These are phyloP conservation scores for Calephelis nemesis DNA, from an alignment of 1,140 invertebrate species.

Conservation along the genomic window DNA sequence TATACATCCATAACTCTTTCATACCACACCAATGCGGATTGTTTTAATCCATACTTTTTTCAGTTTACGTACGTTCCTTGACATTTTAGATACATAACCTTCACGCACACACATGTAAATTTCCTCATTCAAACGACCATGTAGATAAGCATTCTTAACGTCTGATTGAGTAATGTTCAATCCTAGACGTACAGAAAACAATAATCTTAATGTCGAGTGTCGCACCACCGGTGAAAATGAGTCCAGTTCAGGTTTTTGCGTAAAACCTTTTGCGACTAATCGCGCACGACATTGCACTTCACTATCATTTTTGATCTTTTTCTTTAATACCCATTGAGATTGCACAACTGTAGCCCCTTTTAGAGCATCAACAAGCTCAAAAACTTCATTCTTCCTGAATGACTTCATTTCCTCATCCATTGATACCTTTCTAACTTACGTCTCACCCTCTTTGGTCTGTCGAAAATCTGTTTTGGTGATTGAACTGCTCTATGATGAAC, in stretches of 20 bases:
- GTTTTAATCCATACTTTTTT: conserved; percentile 21
- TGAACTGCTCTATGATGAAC: no score
- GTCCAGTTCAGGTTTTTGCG: conserved; percentile 18
- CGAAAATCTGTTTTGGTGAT: not conserved
- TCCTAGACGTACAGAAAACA: conserved; percentile 22
- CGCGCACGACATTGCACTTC: conserved; percentile 25
- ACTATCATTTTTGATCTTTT: conserved; percentile 20
- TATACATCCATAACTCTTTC: not conserved
- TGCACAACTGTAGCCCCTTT: conserved; percentile 19
- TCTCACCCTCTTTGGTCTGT: not conserved
- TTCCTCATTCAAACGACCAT: conserved; percentile 22
- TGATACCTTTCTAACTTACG: not conserved
- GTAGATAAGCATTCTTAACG: conserved; percentile 22
- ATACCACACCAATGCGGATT: conserved; percentile 16
- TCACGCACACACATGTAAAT: conserved; percentile 24
- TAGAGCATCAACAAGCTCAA: conserved; percentile 24
- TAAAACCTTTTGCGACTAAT: conserved; percentile 26
- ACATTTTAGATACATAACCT: conserved; percentile 17
- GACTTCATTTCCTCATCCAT: conserved; percentile 27
- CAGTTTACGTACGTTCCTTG: conserved; percentile 17
- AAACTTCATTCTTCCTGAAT: conserved; percentile 24
- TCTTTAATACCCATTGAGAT: conserved; percentile 21
- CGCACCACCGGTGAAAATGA: conserved; percentile 22
- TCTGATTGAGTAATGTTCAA: conserved; percentile 22
- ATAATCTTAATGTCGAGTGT: conserved; percentile 23